Base-by-base conservation (phyloP, 2,888 invertebrate genomes). In the Nephrocerus scutellatus region DNA sequence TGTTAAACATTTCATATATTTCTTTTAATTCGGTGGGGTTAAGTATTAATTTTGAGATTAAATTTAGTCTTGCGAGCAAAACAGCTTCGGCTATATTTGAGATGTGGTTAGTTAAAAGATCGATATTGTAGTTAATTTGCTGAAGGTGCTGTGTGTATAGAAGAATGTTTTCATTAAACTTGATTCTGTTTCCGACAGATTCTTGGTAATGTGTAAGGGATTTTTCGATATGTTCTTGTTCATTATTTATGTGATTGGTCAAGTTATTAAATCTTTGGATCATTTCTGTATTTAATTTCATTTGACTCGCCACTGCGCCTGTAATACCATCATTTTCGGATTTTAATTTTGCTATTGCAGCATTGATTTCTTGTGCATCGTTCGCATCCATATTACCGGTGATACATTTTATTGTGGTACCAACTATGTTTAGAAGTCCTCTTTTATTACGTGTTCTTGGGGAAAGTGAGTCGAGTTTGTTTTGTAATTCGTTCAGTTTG, bases 31-130 rank as follows among this genome's bases (percentile, higher is more conserved):
- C n/a, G n/a, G n/a, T n/a, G n/a, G n/a, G n/a, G n/a, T n/a, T n/a
- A n/a, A n/a, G n/a, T n/a, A n/a, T n/a, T n/a, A n/a, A n/a, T n/a
- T n/a, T n/a, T n/a, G n/a, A n/a, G n/a, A n/a, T n/a, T n/a, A n/a
- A n/a, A n/a, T n/a, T n/a, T n/a, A n/a, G n/a, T n/a, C n/a, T n/a
- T n/a, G n/a, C n/a, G n/a, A n/a, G n/a, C n/a, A n/a, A n/a, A n/a
- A n/a, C n/a, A n/a, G n/a, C n/a, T n/a, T n/a, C n/a, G n/a, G n/a
- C n/a, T n/a, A n/a, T n/a, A n/a, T n/a, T n/a, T n/a, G n/a, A n/a
- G n/a, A n/a, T n/a, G n/a, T 40, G 40, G 10, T 36, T 20, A 18
- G 40, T 29, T 15, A 40, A 23, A 25, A 40, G 13, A 26, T 41
- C 41, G 16, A 36, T 30, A 8, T 36, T 29, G 21, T 25, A 30